phyloP scores from a whole-genome alignment of 2,797 vertebrate genomes.

The Psittacula echo region DNA sequence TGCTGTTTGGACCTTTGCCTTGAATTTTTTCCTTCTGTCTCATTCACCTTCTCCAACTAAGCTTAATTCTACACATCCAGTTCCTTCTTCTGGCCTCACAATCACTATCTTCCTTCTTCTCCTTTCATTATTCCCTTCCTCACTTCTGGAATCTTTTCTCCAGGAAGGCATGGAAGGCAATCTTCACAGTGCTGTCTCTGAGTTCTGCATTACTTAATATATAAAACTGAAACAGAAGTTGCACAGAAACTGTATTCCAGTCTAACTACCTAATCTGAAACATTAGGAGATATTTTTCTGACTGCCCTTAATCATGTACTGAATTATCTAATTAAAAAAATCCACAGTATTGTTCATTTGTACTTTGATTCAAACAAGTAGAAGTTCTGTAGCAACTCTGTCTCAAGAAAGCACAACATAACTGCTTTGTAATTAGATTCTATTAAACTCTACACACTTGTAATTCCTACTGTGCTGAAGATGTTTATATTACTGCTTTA shows the following conservation, averaged over 20 bases:
- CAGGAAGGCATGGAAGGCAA: not conserved
- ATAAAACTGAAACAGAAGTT: not conserved
- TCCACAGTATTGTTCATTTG: not conserved
- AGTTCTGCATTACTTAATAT: not conserved
- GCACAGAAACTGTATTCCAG: not conserved
- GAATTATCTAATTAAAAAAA: not conserved
- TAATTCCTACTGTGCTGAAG: not conserved
- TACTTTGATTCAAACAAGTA: not conserved
- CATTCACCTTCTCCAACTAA: not conserved
- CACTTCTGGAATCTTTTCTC: not conserved
- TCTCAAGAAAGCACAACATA: not conserved
- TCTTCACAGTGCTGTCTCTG: not conserved
- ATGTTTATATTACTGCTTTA: not conserved
- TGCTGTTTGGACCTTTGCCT: not conserved
- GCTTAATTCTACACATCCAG: not conserved
- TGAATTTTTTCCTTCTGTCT: not conserved
- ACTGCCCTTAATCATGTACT: not conserved
- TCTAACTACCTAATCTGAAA: not conserved
- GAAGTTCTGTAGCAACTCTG: not conserved
- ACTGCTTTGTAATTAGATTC: constrained; percentile 6
- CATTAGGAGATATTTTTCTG: not conserved
- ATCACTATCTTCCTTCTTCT: not conserved
- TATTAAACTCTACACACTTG: not conserved
- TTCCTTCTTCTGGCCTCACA: not conserved
- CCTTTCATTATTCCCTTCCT: not conserved